Percentiles rank a stretch among this genome's conserved stretches.
These are phyloP conservation scores for Pelmatolapia mariae DNA, from an alignment of 2,113 vertebrate genomes.

Conservation along the genomic window DNA sequence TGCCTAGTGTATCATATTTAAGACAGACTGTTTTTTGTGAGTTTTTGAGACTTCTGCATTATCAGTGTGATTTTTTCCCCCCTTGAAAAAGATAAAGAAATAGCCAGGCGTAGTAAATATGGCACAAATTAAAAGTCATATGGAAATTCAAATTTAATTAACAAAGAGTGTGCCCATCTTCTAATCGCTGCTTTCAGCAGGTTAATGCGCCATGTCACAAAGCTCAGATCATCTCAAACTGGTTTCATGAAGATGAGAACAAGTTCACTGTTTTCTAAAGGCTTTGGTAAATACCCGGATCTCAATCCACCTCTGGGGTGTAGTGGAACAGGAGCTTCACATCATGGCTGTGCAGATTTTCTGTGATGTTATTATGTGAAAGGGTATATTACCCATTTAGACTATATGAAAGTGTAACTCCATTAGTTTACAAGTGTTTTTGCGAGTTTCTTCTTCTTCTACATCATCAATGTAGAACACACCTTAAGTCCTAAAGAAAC, in stretches of 20 bases:
- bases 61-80: neutral
- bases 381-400: neutral
- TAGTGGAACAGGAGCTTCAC: neutral
- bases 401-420: neutral
- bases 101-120: neutral
- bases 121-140: neutral
- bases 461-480: neutral
- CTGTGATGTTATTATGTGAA: neutral
- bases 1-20: neutral
- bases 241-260: neutral
- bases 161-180: neutral
- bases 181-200: neutral
- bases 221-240: neutral
- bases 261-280: neutral
- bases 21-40: neutral
- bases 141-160: neutral
- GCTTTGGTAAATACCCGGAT: neutral
- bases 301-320: neutral
- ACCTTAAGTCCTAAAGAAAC: neutral
- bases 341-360: neutral
- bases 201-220: neutral
- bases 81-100: neutral
- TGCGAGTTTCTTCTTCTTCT: neutral
- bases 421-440: neutral
- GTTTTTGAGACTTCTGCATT: neutral